phyloP scores from a whole-genome alignment of 1,140 invertebrate genomes.

The Piezodorus guildinii region DNA sequence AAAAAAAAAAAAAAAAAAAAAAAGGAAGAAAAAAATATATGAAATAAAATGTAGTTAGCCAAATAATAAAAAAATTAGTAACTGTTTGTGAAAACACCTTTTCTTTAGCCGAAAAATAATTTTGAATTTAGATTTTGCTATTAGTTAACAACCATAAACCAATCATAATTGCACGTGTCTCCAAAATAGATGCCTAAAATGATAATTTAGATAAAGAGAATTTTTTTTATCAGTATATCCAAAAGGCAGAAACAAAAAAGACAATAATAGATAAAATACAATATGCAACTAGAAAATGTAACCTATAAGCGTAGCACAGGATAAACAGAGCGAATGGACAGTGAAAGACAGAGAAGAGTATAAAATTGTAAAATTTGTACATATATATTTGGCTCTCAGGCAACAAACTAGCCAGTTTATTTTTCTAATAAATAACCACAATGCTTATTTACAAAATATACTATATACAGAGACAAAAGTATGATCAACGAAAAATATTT shows the following conservation, averaged over 20 bases:
- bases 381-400: conserved; percentile 10
- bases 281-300: conserved; percentile 15
- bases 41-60: background rate
- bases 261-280: background rate
- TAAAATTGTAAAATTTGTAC: conserved; percentile 21
- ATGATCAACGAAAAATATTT: background rate
- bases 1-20: conserved; percentile 5
- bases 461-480: background rate
- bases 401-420: background rate
- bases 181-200: conserved; percentile 20
- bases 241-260: conserved; percentile 9
- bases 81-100: background rate
- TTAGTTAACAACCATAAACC: too few relatives aligned
- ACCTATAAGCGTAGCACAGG: conserved; percentile 24
- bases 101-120: background rate
- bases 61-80: background rate
- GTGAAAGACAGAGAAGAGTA: conserved; percentile 19
- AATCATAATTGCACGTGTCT: background rate
- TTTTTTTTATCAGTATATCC: too few relatives aligned
- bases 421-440: conserved; percentile 9
- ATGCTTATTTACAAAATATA: too few relatives aligned
- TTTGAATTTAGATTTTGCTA: background rate
- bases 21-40: background rate
- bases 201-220: conserved; percentile 8
- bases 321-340: conserved; percentile 11